Evolutionary conservation across 2,113 vertebrate species (phyloP).

Genomic region (Hassar affinis): DNA sequence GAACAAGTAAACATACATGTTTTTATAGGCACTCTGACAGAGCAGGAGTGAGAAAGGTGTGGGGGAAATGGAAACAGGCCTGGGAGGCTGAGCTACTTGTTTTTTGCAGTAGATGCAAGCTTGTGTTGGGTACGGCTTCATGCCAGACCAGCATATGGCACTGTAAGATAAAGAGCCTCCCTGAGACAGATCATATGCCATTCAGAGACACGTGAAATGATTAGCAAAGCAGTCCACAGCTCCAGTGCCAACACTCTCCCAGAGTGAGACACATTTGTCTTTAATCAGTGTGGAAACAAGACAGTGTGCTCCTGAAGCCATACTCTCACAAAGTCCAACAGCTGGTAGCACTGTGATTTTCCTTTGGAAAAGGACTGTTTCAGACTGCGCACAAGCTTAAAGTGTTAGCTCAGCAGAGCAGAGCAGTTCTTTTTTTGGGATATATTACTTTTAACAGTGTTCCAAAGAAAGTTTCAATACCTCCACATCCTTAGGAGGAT

Average conservation of each 20-base stretch:
- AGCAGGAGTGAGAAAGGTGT: not conserved
- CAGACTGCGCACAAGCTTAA: too few species aligned
- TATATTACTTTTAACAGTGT: too few species aligned
- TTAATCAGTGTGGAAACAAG: not conserved
- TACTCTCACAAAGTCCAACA: not conserved
- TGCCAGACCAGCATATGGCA: slow-evolving; percentile 36
- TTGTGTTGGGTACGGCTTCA: not conserved
- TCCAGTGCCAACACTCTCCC: not conserved
- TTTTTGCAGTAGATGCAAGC: slow-evolving; percentile 8
- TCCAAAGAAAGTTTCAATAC: too few species aligned
- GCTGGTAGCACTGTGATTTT: not conserved
- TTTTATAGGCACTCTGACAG: slow-evolving; percentile 28
- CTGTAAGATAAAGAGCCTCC: slow-evolving; percentile 28
- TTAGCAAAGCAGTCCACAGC: slow-evolving; percentile 20
- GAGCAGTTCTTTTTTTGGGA: too few species aligned
- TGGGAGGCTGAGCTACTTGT: slow-evolving; percentile 9
- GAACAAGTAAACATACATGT: slow-evolving; percentile 38
- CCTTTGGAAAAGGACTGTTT: too few species aligned
- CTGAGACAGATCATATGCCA: slow-evolving; percentile 34
- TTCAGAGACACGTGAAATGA: slow-evolving; percentile 31
- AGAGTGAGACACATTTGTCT: not conserved
- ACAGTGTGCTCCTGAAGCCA: slow-evolving; percentile 7
- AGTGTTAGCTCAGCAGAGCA: too few species aligned
- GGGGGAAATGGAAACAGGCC: not conserved
- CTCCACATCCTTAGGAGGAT: too few species aligned